phyloP scores from a whole-genome alignment of 2,797 vertebrate genomes.

The Pitangus sulphuratus region DNA sequence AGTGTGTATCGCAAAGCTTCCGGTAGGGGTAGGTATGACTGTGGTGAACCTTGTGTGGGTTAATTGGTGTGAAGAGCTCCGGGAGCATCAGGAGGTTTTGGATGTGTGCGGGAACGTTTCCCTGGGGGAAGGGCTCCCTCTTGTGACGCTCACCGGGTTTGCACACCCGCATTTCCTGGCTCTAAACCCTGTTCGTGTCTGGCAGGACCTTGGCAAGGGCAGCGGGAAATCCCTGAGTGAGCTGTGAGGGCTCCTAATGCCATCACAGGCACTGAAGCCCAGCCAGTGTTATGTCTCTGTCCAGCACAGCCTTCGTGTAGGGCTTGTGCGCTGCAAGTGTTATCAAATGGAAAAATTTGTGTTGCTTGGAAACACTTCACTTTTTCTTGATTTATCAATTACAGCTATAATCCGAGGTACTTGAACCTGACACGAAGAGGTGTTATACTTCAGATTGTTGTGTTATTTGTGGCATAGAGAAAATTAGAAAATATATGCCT shows the following conservation, averaged over 20 bases:
- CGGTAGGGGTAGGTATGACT: accelerated
- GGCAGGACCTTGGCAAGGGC: background rate
- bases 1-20: background rate
- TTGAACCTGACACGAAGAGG: accelerated
- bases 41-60: background rate
- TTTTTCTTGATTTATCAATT: background rate
- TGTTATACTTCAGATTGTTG: background rate
- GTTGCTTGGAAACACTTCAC: accelerated
- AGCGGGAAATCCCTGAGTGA: accelerated
- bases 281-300: accelerated
- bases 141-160: background rate
- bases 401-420: background rate
- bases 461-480: background rate
- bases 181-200: accelerated
- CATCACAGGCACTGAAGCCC: background rate
- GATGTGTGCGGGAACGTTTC: background rate
- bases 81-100: background rate
- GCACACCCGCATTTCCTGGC: accelerated
- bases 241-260: background rate
- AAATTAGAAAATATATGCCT: background rate
- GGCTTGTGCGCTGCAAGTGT: background rate
- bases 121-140: background rate
- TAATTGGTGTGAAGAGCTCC: too few relatives aligned
- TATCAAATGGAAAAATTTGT: background rate
- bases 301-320: accelerated